A percentile compares a stretch with the other conserved stretches of the same genome.
Evolutionary conservation across 2,113 vertebrate genomes (phyloP).

Genomic region (Coreoperca whiteheadi): DNA sequence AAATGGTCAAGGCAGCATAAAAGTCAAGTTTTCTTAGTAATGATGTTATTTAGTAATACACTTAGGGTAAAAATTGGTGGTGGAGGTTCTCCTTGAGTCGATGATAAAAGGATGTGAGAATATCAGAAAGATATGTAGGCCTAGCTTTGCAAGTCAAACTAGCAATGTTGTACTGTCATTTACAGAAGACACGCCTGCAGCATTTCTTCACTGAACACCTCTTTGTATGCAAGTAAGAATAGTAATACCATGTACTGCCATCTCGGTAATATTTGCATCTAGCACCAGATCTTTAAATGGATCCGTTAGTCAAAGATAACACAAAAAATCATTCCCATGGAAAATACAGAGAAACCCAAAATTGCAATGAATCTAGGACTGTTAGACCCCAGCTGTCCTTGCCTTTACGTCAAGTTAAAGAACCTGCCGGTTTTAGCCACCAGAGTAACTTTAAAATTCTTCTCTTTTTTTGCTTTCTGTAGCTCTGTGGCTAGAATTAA

Average conservation of each 20-base stretch:
- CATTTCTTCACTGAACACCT: constrained; percentile 22
- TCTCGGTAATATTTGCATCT: neutral
- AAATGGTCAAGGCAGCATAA: neutral
- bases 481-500: constrained; percentile 25
- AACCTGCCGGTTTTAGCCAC: constrained; percentile 33
- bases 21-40: constrained; percentile 10
- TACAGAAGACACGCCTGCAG: neutral
- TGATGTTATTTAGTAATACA: constrained; percentile 17
- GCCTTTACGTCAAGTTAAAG: constrained; percentile 10
- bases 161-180: constrained; percentile 6
- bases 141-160: neutral
- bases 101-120: neutral
- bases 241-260: neutral
- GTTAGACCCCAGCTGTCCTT: constrained; percentile 11
- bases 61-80: neutral
- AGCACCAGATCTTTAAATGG: neutral
- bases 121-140: neutral
- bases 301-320: neutral
- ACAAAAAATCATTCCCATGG: neutral
- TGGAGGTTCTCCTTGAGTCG: neutral
- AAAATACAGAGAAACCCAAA: neutral
- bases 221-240: neutral
- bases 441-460: constrained; percentile 39
- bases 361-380: constrained; percentile 18
- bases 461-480: constrained; percentile 26